phyloP scores from a whole-genome alignment of 2,888 invertebrate genomes.

The Choreutis nemorana region DNA sequence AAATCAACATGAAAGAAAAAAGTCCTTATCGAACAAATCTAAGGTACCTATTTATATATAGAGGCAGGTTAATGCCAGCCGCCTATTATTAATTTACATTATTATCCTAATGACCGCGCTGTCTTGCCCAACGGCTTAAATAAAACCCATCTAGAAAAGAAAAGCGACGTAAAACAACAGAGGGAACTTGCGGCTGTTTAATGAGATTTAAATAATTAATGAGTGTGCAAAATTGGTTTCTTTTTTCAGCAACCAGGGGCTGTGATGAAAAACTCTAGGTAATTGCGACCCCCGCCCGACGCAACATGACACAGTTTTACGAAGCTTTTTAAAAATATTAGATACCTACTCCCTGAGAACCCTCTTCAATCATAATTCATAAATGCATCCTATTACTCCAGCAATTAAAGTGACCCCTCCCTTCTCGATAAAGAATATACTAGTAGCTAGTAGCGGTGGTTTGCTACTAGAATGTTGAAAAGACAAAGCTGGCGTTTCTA shows the following conservation, averaged over 20 bases:
- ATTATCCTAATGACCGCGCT: constrained; percentile 16
- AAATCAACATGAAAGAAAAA: no score
- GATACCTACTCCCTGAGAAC: constrained; percentile 21
- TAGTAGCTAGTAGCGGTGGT: no score
- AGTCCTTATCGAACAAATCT: no score
- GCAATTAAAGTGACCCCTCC: no score
- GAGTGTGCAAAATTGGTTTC: constrained; percentile 63
- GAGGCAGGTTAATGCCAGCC: no score
- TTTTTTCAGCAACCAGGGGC: constrained; percentile 50
- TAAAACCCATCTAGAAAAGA: constrained; percentile 26
- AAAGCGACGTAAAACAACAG: constrained; percentile 40
- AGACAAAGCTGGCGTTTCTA: no score
- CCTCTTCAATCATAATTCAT: constrained; percentile 30
- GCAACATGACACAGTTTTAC: constrained; percentile 11
- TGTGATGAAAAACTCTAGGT: constrained; percentile 48
- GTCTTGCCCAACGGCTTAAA: constrained; percentile 38
- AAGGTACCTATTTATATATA: no score
- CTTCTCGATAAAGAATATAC: no score
- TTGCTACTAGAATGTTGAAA: no score
- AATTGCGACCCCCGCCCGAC: constrained; percentile 46
- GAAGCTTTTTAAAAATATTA: constrained; percentile 19
- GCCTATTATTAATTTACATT: no score
- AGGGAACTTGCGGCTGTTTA: constrained; percentile 58
- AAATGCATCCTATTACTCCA: constrained; percentile 32
- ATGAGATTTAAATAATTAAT: constrained; percentile 68